Evolutionary conservation across 2,113 vertebrate genomes (phyloP).

Genomic region (Phocoena sinus): DNA sequence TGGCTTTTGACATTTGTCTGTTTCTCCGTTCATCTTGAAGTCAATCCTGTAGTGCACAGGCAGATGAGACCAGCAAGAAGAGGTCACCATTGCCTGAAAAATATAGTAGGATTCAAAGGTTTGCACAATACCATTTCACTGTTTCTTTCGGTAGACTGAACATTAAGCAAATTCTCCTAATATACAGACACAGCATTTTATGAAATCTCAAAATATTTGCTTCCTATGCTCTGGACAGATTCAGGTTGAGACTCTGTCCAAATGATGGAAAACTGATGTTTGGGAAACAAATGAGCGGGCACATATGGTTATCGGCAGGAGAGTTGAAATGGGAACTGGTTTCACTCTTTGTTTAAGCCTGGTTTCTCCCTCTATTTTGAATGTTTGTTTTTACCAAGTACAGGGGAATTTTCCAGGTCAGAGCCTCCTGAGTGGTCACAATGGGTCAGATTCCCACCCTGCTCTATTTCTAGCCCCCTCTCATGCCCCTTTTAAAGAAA

Average conservation of each 20-base stretch:
- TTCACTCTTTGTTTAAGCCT: conserved; percentile 57
- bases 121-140: neutral
- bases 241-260: conserved; percentile 23
- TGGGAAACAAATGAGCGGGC: conserved; percentile 44
- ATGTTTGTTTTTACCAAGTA: conserved; percentile 62
- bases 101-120: neutral
- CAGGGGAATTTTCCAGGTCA: conserved; percentile 48
- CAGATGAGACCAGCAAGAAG: neutral
- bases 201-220: neutral
- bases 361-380: conserved; percentile 45
- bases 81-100: neutral
- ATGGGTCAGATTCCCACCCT: conserved; percentile 45
- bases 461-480: conserved; percentile 37
- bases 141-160: neutral
- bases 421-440: conserved; percentile 25
- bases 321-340: conserved; percentile 41
- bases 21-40: neutral
- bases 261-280: conserved; percentile 45
- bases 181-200: neutral
- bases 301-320: conserved; percentile 42
- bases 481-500: conserved; percentile 31
- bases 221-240: conserved; percentile 1
- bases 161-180: neutral
- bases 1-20: neutral
- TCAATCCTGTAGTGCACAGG: neutral